These are phyloP conservation scores for Romanogobio albipinnatus DNA, from an alignment of 2,113 vertebrate genomes.

Conservation along the genomic window DNA sequence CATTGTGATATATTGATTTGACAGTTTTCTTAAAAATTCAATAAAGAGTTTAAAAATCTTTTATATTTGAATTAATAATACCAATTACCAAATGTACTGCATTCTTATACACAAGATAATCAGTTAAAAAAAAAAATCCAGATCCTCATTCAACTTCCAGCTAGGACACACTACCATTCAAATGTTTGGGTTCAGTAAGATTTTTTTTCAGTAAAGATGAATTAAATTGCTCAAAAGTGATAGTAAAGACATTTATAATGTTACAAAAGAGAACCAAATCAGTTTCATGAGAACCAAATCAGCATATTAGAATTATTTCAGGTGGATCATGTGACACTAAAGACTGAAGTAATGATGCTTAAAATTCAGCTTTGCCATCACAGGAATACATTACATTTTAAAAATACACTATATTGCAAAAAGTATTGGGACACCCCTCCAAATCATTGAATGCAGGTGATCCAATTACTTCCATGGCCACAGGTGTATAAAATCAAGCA, in stretches of 20 bases:
- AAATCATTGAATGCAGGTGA: no score
- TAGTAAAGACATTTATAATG: no score
- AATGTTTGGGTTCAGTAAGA: neutral
- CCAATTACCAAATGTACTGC: neutral
- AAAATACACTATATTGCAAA: no score
- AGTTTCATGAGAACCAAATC: neutral
- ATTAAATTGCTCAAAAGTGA: no score
- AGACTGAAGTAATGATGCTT: neutral
- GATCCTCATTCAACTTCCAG: neutral
- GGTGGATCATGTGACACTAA: neutral
- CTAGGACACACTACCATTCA: neutral
- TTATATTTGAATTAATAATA: neutral
- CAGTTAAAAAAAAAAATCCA: neutral
- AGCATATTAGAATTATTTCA: neutral
- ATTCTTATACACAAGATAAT: neutral
- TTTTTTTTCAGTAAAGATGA: no score
- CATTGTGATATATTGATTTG: neutral
- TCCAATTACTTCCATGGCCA: no score
- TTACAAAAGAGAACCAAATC: no score
- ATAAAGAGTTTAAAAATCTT: neutral
- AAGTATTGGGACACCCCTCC: no score
- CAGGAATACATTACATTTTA: neutral
- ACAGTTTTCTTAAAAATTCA: neutral
- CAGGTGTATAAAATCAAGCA: no score
- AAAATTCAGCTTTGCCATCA: neutral